These are phyloP conservation scores for Struthidea cinerea DNA, from an alignment of 2,113 vertebrate genomes.

Conservation along the genomic window DNA sequence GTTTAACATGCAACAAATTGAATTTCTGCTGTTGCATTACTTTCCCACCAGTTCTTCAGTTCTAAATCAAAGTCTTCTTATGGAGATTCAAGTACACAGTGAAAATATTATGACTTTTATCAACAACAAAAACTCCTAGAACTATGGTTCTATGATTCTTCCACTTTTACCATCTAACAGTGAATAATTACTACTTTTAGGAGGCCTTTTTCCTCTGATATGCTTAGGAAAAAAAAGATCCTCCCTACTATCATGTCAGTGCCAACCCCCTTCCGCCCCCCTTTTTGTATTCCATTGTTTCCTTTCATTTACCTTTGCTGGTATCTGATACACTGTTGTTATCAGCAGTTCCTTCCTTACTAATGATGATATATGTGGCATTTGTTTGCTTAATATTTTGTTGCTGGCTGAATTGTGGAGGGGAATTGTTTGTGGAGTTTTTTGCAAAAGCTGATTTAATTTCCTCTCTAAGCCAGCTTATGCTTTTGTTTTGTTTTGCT, in stretches of 20 bases:
- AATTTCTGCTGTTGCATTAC: background rate
- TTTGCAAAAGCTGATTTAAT: slow-evolving; percentile 47
- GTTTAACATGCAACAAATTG: background rate
- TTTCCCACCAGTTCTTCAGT: background rate
- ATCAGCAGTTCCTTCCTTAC: slow-evolving; percentile 37
- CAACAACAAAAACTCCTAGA: background rate
- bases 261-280: background rate
- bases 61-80: background rate
- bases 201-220: background rate
- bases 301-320: background rate
- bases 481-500: slow-evolving; percentile 16
- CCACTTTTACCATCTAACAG: background rate
- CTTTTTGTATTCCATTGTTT: background rate
- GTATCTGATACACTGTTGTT: background rate
- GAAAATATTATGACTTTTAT: background rate
- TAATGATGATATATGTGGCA: background rate
- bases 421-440: background rate
- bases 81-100: background rate
- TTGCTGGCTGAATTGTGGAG: slow-evolving; percentile 14
- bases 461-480: slow-evolving; percentile 14
- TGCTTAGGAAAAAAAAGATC: background rate
- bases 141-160: background rate
- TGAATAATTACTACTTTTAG: background rate
- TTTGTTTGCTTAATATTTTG: slow-evolving; percentile 23
- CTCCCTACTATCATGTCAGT: background rate